A percentile compares a stretch with the other conserved stretches of the same genome.
Conservation (phyloP, 2,888 invertebrate species). For the Carpatolechia fugitivella region DNA sequence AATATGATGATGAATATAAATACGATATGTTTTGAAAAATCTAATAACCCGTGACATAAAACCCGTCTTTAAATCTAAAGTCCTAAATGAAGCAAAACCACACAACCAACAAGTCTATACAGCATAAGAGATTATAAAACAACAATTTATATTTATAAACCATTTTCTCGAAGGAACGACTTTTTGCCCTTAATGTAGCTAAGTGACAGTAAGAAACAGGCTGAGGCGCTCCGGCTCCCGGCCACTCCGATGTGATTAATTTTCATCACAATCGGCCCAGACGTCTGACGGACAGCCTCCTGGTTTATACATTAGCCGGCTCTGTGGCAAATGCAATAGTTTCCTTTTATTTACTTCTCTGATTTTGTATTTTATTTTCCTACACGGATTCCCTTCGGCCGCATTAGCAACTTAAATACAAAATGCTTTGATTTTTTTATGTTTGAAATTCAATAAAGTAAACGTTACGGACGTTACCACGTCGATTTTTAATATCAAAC, state of each 20-base stretch:
- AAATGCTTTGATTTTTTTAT: too few relatives aligned
- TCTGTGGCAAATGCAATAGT: background rate
- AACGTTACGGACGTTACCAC: too few relatives aligned
- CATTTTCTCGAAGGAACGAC: constrained; percentile 11
- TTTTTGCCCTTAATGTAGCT: constrained; percentile 19
- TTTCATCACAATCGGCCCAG: constrained; percentile 47
- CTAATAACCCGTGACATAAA: too few relatives aligned
- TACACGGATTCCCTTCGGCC: background rate
- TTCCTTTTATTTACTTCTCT: background rate
- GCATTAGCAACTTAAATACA: too few relatives aligned
- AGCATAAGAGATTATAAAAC: background rate
- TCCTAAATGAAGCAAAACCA: too few relatives aligned
- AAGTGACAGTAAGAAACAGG: constrained; percentile 25
- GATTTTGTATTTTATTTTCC: background rate
- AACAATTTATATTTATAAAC: background rate
- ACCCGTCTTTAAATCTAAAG: too few relatives aligned
- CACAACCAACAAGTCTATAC: too few relatives aligned
- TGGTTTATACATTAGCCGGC: constrained; percentile 33
- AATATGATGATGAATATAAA: too few relatives aligned
- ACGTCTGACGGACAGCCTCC: constrained; percentile 50
- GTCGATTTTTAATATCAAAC: too few relatives aligned
- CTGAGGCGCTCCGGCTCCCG: constrained; percentile 15
- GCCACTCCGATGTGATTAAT: constrained; percentile 51
- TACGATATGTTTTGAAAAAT: too few relatives aligned
- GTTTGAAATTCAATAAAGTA: too few relatives aligned